These are phyloP conservation scores for Melikaiella ostensackeni DNA, from an alignment of 2,888 invertebrate genomes.

Conservation along the genomic window DNA sequence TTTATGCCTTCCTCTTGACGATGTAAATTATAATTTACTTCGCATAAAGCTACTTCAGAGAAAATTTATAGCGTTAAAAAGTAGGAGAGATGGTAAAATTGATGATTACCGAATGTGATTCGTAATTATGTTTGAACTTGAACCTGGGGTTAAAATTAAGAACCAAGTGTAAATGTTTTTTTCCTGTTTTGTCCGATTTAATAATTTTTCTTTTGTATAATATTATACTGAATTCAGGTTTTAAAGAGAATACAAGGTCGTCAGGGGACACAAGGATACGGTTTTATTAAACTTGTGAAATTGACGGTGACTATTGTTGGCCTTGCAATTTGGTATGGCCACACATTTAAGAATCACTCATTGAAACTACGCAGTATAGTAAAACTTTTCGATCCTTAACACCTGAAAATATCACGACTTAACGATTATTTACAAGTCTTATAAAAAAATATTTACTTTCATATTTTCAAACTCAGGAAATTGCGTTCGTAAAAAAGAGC, in stretches of 20 bases:
- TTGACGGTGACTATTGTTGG: neutral
- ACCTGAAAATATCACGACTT: neutral
- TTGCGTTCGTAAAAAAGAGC: neutral
- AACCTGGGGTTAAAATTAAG: neutral
- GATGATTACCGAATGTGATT: neutral
- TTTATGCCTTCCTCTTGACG: neutral
- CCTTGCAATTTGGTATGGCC: neutral
- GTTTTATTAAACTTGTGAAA: neutral
- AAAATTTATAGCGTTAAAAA: neutral
- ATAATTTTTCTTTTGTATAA: neutral
- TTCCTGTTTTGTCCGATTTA: neutral
- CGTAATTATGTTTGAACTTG: neutral
- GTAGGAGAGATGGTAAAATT: neutral
- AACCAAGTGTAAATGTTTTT: neutral
- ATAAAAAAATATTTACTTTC: neutral
- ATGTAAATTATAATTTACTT: neutral
- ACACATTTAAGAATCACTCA: neutral
- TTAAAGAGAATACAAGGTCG: neutral
- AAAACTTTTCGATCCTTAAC: neutral
- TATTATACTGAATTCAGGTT: neutral
- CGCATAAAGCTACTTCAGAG: neutral
- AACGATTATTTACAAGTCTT: neutral
- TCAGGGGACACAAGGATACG: neutral
- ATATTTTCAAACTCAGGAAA: neutral
- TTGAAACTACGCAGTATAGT: neutral